Evolutionary conservation across 2,888 invertebrate genomes (phyloP), one percentile per base, ranked within the genome.

Genomic region (Choristoneura rosaceana): DNA sequence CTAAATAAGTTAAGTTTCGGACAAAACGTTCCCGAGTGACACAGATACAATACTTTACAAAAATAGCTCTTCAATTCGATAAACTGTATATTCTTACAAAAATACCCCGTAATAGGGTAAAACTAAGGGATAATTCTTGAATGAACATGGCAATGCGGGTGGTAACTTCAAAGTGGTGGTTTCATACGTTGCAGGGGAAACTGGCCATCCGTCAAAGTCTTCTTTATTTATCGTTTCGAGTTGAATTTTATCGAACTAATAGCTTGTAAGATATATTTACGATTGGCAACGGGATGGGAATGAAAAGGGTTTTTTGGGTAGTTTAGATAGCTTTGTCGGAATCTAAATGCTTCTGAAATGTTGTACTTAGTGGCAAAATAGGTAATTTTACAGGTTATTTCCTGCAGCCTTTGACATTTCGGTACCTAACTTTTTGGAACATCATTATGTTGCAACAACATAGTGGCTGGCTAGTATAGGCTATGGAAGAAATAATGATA

Each of bases 221-320:
- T 86, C 85, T 91, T 90, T 93, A 93, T 93, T 93, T 93, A 93
- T 93, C 91, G 93, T 93, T 43, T 92, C 88, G 90, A 91, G 91
- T 92, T 92, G 93, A 93, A 93, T 93, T 93, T 93, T 93, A 93
- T 93, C 92, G 91, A 88, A 93, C 93, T 93, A 93, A 93, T 93
- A 93, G 92, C 87, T 84, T 82, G 80, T 80, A 90, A 92, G 92
- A 93, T 93, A 90, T 87, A 93, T 93, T 93, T 93, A 92, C 92
- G 92, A 92, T 93, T 91, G 91, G 87, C 81, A 85, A 82, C 82
- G 86, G 87, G 87, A 86, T 84, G 84, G 83, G 83, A 83, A 84
- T 84, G 85, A 87, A 91, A 92, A 92, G 93, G 92, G 92, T 68
- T 71, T 92, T 91, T 82, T 78, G 82, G 70, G 70, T 74, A 67